phyloP scores from a whole-genome alignment of 2,888 invertebrate genomes.

The Bimastos eiseni region DNA sequence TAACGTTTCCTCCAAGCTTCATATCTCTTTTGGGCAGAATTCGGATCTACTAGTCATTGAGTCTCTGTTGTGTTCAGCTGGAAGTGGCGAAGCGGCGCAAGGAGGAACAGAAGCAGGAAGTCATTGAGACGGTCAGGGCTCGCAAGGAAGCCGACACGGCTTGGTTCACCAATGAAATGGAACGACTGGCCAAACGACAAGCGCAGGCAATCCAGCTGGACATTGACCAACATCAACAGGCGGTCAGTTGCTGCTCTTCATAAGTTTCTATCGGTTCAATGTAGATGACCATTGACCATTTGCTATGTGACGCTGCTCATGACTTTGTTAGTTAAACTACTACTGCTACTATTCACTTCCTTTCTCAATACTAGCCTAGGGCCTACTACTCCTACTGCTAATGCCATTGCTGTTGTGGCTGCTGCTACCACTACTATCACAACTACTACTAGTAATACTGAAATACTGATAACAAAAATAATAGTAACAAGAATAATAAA shows the following conservation, averaged over 20 bases:
- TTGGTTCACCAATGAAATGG: constrained; percentile 57
- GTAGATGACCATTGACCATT: not conserved
- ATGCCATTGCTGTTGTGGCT: too few relatives aligned
- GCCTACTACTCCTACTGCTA: too few relatives aligned
- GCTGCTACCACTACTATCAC: too few relatives aligned
- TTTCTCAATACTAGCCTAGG: too few relatives aligned
- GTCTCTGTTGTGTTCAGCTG: constrained; percentile 1
- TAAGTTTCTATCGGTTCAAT: not conserved
- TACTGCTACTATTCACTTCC: too few relatives aligned
- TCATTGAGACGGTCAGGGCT: constrained; percentile 55
- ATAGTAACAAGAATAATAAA: too few relatives aligned
- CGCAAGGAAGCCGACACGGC: constrained; percentile 57
- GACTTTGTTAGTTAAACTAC: too few relatives aligned
- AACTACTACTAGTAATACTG: too few relatives aligned
- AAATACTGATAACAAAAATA: too few relatives aligned
- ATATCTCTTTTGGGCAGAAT: not conserved
- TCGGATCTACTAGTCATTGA: not conserved
- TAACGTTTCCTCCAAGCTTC: too few relatives aligned
- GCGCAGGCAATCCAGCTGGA: constrained; percentile 49
- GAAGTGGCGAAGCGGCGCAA: constrained; percentile 51
- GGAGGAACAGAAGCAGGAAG: constrained; percentile 51
- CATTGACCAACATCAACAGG: constrained; percentile 27
- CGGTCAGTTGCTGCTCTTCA: not conserved
- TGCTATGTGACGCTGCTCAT: too few relatives aligned
- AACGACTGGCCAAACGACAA: constrained; percentile 50